A percentile compares a stretch with the other conserved stretches of the same genome.
Conservation (phyloP, 2,888 invertebrate genomes). For the Brenthis daphne region DNA sequence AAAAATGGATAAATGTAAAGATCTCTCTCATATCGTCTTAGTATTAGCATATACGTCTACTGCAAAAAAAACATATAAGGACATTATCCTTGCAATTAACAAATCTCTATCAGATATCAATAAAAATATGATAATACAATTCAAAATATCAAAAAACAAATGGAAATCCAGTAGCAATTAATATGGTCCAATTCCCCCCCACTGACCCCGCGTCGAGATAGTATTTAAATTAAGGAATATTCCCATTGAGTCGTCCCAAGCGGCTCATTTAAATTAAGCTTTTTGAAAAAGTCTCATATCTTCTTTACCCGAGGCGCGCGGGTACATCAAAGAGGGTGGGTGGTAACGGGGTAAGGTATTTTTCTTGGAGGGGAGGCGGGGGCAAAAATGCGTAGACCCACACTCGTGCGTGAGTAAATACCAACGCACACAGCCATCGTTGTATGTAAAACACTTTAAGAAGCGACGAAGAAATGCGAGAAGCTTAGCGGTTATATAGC, state of each 20-base stretch:
- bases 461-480: conserved; percentile 82
- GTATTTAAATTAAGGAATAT: conserved; percentile 80
- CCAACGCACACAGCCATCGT: conserved; percentile 69
- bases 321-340: conserved; percentile 74
- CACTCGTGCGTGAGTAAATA: conserved; percentile 78
- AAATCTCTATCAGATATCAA: conserved; percentile 40
- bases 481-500: conserved; percentile 73
- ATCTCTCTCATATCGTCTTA: too few species aligned
- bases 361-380: conserved; percentile 54
- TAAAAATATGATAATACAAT: conserved; percentile 44
- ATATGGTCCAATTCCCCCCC: conserved; percentile 60
- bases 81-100: not conserved
- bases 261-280: conserved; percentile 82
- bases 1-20: too few species aligned
- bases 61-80: too few species aligned
- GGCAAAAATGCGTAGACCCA: conserved; percentile 80
- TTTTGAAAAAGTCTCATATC: conserved; percentile 82
- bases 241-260: conserved; percentile 75
- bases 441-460: conserved; percentile 83
- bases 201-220: conserved; percentile 62
- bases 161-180: conserved; percentile 82
- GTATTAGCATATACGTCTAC: too few species aligned
- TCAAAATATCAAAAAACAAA: conserved; percentile 49
- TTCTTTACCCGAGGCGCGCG: conserved; percentile 77
- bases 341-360: conserved; percentile 66